Base-by-base conservation (phyloP, 2,888 invertebrate genomes). In the Laothoe populi region DNA sequence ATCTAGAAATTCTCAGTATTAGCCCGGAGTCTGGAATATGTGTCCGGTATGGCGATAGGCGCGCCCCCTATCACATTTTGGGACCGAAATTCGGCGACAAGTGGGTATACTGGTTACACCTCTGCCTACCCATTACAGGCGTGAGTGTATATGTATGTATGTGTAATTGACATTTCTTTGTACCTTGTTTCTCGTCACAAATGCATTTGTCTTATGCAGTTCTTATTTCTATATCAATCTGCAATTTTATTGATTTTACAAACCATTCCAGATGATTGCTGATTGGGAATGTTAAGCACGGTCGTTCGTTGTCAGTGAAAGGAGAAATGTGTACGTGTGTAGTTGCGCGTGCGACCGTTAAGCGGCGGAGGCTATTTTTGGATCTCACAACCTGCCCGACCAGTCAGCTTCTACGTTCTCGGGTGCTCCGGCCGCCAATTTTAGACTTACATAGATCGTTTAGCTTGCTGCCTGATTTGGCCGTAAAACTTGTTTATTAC, bases 251-350 rank as follows among this genome's bases (percentile, higher is more conserved):
- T 48, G 38, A 66, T 71, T 59, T 62, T 66, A 60, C 80, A 79
- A 77, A 71, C 69, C n/a, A 53, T 35, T n/a, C 5, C 31, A 49
- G n/a, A 31, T 49, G 10, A 35, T 31, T 31, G 4, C 23, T 46
- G 19, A 24, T 24, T 23, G 24, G 24, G 7, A 60, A 26, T 49
- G 40, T 42, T 40, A 49, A 53, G 26, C 44, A 26, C 24, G 26
- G 40, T 0, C 82, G 80, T 82, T 73, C 81, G 67, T 72, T 83
- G 79, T 69, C 66, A 78, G 81, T 81, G 81, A 83, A 83, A 88
- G 86, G 88, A 85, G 90, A 90, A 89, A 90, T 87, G 87, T 68
- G 74, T 81, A 81, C 83, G 79, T 83, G 83, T 74, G 66, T 70
- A 69, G 69, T 68, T 75, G 81, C 79, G 77, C 81, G 77, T 74